Conservation (phyloP, 2,888 invertebrate species). For the Acleris holmiana region DNA sequence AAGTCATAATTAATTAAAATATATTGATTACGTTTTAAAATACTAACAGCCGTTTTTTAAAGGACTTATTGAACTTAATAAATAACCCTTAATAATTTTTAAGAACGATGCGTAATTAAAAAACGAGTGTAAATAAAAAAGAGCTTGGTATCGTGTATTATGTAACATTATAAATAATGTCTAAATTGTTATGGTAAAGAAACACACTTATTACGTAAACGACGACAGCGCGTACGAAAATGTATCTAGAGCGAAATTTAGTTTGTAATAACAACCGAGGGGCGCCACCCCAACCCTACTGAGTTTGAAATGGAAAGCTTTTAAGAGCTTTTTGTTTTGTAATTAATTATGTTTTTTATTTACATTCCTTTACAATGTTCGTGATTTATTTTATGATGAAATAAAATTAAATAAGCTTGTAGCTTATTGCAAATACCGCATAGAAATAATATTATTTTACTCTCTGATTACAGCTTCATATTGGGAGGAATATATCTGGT, state of each 20-base stretch:
- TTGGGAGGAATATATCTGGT: too few species aligned
- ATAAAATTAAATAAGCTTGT: constrained; percentile 25
- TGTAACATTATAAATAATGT: too few species aligned
- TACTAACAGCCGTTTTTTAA: neutral
- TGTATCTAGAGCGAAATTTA: constrained; percentile 69
- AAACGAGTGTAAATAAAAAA: neutral
- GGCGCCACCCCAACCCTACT: constrained; percentile 77
- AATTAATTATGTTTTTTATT: constrained; percentile 77
- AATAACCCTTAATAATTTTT: neutral
- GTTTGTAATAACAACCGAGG: constrained; percentile 75
- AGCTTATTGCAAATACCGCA: neutral
- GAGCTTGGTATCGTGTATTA: too few species aligned
- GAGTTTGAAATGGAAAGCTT: constrained; percentile 79
- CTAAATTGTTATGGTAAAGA: constrained; percentile 1
- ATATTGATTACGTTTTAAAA: neutral
- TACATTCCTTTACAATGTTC: constrained; percentile 59
- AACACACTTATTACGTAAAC: constrained; percentile 34
- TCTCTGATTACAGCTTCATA: too few species aligned
- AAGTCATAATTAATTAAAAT: neutral
- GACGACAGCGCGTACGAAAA: constrained; percentile 46
- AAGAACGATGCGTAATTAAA: neutral
- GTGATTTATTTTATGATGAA: constrained; percentile 46
- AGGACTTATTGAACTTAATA: too few species aligned
- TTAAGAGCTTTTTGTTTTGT: constrained; percentile 82
- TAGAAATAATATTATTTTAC: neutral